phyloP scores from a whole-genome alignment of 2,113 vertebrate species.

The Stomatorhinus ivindoensis region DNA sequence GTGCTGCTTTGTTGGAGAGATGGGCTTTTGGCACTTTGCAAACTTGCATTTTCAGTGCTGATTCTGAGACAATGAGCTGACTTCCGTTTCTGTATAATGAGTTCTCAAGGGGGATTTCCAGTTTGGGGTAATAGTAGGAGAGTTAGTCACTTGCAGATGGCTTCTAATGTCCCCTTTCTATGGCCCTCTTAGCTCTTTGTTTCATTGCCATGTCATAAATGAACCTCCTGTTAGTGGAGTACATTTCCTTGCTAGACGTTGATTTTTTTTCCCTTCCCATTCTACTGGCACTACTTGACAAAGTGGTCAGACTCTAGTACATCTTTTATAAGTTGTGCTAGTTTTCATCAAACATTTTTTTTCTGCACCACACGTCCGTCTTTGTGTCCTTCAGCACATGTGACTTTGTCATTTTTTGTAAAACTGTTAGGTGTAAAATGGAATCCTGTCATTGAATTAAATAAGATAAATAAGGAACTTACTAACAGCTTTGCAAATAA shows the following conservation, averaged over 20 bases:
- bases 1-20: background rate
- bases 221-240: background rate
- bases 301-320: background rate
- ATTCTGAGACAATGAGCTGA: background rate
- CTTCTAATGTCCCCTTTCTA: background rate
- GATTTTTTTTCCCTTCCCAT: background rate
- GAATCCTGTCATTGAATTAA: background rate
- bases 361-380: background rate
- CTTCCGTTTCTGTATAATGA: background rate
- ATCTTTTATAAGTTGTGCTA: background rate
- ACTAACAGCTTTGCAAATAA: background rate
- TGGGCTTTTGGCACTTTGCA: background rate
- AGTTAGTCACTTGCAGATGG: background rate
- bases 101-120: background rate
- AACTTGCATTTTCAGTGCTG: background rate
- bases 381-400: background rate
- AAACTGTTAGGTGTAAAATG: background rate
- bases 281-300: background rate
- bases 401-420: background rate
- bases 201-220: background rate
- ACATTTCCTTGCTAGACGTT: background rate
- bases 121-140: background rate
- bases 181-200: background rate
- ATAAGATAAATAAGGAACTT: too few species aligned
- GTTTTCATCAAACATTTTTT: background rate